phyloP scores from a whole-genome alignment of 2,888 invertebrate genomes.

The Steinernema carpocapsae region DNA sequence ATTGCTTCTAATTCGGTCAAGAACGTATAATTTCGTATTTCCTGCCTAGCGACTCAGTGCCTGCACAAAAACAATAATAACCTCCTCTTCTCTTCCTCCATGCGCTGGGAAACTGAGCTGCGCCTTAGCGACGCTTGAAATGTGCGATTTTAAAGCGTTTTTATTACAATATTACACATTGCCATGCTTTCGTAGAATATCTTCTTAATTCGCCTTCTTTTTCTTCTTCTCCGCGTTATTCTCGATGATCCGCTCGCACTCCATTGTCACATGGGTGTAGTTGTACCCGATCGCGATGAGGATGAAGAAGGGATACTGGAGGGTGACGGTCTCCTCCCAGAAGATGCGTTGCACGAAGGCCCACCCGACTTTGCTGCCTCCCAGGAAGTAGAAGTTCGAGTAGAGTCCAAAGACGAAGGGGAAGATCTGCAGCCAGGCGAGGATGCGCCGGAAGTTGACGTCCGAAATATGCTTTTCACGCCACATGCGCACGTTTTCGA shows the following conservation, averaged over 20 bases:
- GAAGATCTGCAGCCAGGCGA: constrained; percentile 64
- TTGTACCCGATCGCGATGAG: constrained; percentile 65
- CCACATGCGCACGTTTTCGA: constrained; percentile 51
- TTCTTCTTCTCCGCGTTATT: constrained; percentile 13
- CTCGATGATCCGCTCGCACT: constrained; percentile 46
- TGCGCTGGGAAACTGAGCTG: no score
- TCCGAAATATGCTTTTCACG: constrained; percentile 60
- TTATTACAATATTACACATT: background rate
- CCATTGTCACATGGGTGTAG: constrained; percentile 65
- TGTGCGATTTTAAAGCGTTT: constrained; percentile 4
- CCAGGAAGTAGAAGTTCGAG: constrained; percentile 69
- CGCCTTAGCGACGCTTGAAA: no score
- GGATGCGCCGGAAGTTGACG: constrained; percentile 60
- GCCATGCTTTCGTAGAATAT: background rate
- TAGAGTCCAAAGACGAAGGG: constrained; percentile 68
- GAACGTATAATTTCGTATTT: no score
- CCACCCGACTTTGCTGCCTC: constrained; percentile 63
- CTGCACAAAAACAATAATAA: no score
- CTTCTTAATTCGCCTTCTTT: background rate
- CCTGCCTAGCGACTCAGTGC: no score
- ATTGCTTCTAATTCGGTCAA: no score
- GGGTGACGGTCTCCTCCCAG: constrained; percentile 65
- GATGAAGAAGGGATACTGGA: constrained; percentile 64
- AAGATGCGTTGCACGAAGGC: constrained; percentile 68
- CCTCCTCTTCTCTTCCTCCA: no score